Conservation (phyloP, 1,140 invertebrate genomes). For the Ceratoteleas bidentatus region DNA sequence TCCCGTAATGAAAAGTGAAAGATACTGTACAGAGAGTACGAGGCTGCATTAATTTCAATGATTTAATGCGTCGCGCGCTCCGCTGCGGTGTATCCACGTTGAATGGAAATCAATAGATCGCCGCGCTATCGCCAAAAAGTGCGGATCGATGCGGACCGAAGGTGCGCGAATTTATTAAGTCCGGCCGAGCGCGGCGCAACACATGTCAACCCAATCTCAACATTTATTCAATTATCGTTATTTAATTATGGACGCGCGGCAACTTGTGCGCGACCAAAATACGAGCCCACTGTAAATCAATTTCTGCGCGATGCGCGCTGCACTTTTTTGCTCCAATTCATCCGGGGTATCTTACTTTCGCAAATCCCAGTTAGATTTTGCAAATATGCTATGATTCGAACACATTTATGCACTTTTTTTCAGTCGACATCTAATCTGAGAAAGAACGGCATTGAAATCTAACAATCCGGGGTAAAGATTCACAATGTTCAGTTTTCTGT, state of each 20-base stretch:
- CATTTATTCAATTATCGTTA: constrained; percentile 55
- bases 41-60: constrained; percentile 82
- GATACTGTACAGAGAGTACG: constrained; percentile 78
- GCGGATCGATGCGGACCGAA: constrained; percentile 49
- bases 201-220: constrained; percentile 42
- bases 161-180: constrained; percentile 62
- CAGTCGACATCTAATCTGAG: too few relatives aligned
- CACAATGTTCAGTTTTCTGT: too few relatives aligned
- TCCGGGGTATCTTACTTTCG: too few relatives aligned
- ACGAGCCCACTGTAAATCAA: background rate
- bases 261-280: constrained; percentile 23
- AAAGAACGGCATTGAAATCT: too few relatives aligned
- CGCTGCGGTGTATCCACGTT: constrained; percentile 75
- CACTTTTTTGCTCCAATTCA: too few relatives aligned
- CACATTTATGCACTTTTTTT: too few relatives aligned
- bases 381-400: too few relatives aligned
- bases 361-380: too few relatives aligned
- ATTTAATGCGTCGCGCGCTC: constrained; percentile 79
- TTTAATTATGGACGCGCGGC: constrained; percentile 14
- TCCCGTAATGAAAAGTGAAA: constrained; percentile 82
- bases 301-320: too few relatives aligned
- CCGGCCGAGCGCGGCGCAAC: constrained; percentile 5
- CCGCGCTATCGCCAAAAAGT: constrained; percentile 56
- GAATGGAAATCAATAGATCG: constrained; percentile 79
- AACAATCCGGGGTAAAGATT: too few relatives aligned